A percentile compares a stretch with the other conserved stretches of the same genome.
Evolutionary conservation across 2,113 vertebrate species (phyloP).

Genomic region (Dendrocopos noguchii): DNA sequence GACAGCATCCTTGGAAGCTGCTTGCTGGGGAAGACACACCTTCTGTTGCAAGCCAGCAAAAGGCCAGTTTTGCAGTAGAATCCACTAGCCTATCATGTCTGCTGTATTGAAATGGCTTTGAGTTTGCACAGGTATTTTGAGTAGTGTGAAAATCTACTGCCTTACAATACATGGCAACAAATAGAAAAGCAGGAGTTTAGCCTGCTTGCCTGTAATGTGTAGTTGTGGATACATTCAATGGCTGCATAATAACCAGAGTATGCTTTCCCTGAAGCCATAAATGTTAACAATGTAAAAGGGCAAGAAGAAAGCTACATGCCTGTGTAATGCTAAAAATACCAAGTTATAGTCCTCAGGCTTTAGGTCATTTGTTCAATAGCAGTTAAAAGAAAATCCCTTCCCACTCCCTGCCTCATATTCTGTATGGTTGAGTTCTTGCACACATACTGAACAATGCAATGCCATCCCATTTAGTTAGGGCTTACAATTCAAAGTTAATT

Average conservation of each 20-base stretch:
- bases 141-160: background rate
- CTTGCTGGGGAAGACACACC: background rate
- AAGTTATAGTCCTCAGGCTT: background rate
- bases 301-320: background rate
- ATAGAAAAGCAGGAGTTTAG: background rate
- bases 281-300: background rate
- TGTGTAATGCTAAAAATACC: slow-evolving; percentile 13
- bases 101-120: background rate
- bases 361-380: background rate
- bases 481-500: background rate
- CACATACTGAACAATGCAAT: background rate
- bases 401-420: background rate
- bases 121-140: background rate
- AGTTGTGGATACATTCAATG: background rate
- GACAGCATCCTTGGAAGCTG: background rate
- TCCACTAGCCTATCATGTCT: accelerated
- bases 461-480: background rate
- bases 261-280: background rate
- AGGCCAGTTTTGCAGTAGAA: background rate
- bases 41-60: background rate
- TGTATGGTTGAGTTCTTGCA: accelerated
- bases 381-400: slow-evolving; percentile 9
- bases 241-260: background rate
- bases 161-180: background rate
- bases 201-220: background rate